A percentile compares a stretch with the other conserved stretches of the same genome.
Evolutionary conservation across 2,888 invertebrate species (phyloP).

Genomic region (Coelopa pilipes): DNA sequence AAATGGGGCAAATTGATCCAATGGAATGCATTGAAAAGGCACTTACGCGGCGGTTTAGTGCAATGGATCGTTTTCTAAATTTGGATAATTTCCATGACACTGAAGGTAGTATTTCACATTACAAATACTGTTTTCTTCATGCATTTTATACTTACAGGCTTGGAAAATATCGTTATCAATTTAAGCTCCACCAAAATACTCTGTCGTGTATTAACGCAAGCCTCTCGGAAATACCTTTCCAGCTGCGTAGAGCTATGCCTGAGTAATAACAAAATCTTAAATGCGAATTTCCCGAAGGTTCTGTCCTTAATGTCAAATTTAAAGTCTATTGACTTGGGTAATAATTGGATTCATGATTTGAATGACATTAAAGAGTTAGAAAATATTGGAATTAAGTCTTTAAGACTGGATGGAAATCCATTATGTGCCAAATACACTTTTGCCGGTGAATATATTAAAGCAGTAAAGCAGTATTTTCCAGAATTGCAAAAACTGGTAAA

Average conservation of each 20-base stretch:
- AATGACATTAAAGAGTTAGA: constrained; percentile 52
- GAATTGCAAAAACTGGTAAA: constrained; percentile 52
- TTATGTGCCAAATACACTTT: constrained; percentile 55
- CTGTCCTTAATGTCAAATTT: constrained; percentile 55
- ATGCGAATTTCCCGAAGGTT: constrained; percentile 49
- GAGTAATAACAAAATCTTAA: constrained; percentile 56
- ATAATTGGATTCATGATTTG: constrained; percentile 58
- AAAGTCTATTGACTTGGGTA: constrained; percentile 58
- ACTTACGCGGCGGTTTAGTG: constrained; percentile 53
- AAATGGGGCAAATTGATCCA: constrained; percentile 56
- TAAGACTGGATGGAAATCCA: constrained; percentile 59
- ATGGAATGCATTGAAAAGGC: constrained; percentile 54
- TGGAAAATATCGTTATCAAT: constrained; percentile 56
- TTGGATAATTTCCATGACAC: constrained; percentile 57
- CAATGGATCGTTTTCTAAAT: constrained; percentile 56
- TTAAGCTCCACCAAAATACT: constrained; percentile 55
- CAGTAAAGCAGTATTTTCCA: constrained; percentile 54
- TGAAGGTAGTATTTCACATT: constrained; percentile 41
- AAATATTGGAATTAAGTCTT: constrained; percentile 53
- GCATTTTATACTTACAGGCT: constrained; percentile 38
- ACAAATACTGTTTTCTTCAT: neutral
- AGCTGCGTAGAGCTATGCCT: constrained; percentile 57
- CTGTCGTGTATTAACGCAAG: constrained; percentile 51
- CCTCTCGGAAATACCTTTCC: constrained; percentile 55
- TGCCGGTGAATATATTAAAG: constrained; percentile 57